A percentile compares a stretch with the other conserved stretches of the same genome.
These are phyloP conservation scores for Nebria ingens DNA, from an alignment of 1,140 invertebrate species.

Conservation along the genomic window DNA sequence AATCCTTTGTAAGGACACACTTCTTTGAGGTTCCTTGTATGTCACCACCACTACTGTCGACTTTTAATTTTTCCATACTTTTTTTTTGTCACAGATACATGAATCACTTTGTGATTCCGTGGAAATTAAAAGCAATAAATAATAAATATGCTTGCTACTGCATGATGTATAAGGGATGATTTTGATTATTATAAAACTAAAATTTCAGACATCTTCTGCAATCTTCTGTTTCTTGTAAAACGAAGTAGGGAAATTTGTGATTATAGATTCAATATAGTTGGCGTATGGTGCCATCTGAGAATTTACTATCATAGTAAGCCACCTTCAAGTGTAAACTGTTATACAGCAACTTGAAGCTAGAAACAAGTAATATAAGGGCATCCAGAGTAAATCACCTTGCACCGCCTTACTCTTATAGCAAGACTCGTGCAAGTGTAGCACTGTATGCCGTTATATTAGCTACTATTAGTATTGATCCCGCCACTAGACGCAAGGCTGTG, in stretches of 20 bases:
- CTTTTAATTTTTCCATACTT: slow-evolving; percentile 7
- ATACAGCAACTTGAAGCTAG: too few relatives aligned
- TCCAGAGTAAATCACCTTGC: too few relatives aligned
- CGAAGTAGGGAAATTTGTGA: not conserved
- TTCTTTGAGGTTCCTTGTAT: slow-evolving; percentile 14
- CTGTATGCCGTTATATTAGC: too few relatives aligned
- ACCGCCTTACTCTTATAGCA: too few relatives aligned
- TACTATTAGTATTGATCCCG: too few relatives aligned
- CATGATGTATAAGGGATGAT: not conserved
- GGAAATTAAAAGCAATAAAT: not conserved
- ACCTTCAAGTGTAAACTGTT: too few relatives aligned
- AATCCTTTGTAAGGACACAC: slow-evolving; percentile 9
- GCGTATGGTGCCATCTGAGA: too few relatives aligned
- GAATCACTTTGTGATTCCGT: not conserved
- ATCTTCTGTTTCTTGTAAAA: not conserved
- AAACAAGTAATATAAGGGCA: too few relatives aligned
- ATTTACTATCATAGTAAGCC: too few relatives aligned
- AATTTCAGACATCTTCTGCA: not conserved
- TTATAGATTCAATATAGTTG: too few relatives aligned
- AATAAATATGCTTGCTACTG: not conserved
- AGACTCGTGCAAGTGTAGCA: too few relatives aligned
- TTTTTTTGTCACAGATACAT: not conserved
- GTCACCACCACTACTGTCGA: slow-evolving; percentile 10
- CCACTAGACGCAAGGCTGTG: too few relatives aligned
- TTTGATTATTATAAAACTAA: slow-evolving; percentile 3